Conservation (phyloP, 1,140 invertebrate species). For the Penaeus chinensis region DNA sequence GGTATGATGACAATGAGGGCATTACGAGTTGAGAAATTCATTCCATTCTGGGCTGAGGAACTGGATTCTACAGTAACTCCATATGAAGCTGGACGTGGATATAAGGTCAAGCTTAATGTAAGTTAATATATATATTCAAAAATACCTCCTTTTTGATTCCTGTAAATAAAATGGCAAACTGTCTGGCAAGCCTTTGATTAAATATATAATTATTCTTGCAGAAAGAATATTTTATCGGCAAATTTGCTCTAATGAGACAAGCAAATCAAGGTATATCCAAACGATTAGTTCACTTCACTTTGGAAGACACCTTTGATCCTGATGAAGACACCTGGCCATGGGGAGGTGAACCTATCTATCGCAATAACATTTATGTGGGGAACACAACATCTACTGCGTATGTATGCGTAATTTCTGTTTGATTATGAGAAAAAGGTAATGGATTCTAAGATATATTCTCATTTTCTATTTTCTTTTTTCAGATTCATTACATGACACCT, state of each 20-base stretch:
- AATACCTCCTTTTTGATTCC: no score
- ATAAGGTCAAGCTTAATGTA: slow-evolving; percentile 97
- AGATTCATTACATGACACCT: neutral
- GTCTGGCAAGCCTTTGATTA: neutral
- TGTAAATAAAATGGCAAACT: no score
- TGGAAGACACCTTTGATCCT: slow-evolving; percentile 88
- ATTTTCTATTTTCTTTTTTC: no score
- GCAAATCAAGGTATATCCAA: slow-evolving; percentile 86
- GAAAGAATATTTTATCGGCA: slow-evolving; percentile 93
- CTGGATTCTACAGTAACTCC: slow-evolving; percentile 95
- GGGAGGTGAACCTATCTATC: slow-evolving; percentile 95
- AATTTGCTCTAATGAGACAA: slow-evolving; percentile 88
- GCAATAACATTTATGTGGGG: slow-evolving; percentile 87
- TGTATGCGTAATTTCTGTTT: slow-evolving; percentile 13
- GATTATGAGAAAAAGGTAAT: no score
- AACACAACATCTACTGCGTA: slow-evolving; percentile 93
- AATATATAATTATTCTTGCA: slow-evolving; percentile 67
- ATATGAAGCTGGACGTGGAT: slow-evolving; percentile 92
- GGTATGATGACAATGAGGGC: slow-evolving; percentile 93
- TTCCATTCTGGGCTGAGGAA: slow-evolving; percentile 95
- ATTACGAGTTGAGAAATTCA: slow-evolving; percentile 95
- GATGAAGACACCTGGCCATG: slow-evolving; percentile 95
- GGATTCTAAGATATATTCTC: no score
- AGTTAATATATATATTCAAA: slow-evolving; percentile 65
- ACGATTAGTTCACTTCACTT: slow-evolving; percentile 90